These are phyloP conservation scores for Leucophora obtusa DNA, from an alignment of 2,888 invertebrate species.

Conservation along the genomic window DNA sequence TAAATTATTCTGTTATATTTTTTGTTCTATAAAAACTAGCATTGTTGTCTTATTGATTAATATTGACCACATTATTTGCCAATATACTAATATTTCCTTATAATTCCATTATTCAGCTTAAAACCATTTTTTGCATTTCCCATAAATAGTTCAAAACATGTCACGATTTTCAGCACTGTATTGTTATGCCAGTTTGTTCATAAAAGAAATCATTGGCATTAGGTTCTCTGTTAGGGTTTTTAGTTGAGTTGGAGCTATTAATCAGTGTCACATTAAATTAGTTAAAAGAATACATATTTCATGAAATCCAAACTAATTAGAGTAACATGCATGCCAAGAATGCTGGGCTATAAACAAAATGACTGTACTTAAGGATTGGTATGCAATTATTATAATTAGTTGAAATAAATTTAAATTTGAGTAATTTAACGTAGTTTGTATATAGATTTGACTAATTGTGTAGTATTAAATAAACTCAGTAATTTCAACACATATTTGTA, in stretches of 20 bases:
- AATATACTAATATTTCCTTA: slow-evolving; percentile 47
- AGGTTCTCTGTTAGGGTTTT: slow-evolving; percentile 23
- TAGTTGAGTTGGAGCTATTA: slow-evolving; percentile 11
- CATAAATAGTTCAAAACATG: slow-evolving; percentile 48
- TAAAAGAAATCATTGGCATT: background rate
- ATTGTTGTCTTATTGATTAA: slow-evolving; percentile 8
- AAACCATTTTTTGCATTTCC: slow-evolving; percentile 26
- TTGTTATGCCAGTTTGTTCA: slow-evolving; percentile 19
- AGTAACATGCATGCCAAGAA: background rate
- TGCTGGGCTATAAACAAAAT: slow-evolving; percentile 24
- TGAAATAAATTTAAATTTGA: slow-evolving; percentile 12
- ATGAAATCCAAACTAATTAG: slow-evolving; percentile 15
- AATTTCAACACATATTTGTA: too few relatives aligned
- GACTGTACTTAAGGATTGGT: background rate
- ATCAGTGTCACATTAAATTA: slow-evolving; percentile 48
- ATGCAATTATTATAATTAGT: background rate
- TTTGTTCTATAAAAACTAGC: background rate
- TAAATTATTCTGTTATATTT: background rate
- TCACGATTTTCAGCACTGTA: slow-evolving; percentile 44
- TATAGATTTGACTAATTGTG: too few relatives aligned
- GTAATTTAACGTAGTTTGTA: slow-evolving; percentile 11
- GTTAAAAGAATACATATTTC: slow-evolving; percentile 9
- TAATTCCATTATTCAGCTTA: slow-evolving; percentile 9
- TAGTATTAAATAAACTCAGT: too few relatives aligned
- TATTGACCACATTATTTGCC: slow-evolving; percentile 26